Percentiles rank a stretch among this genome's conserved stretches.
Evolutionary conservation across 2,113 vertebrate genomes (phyloP).

Genomic region (Danionella cerebrum): DNA sequence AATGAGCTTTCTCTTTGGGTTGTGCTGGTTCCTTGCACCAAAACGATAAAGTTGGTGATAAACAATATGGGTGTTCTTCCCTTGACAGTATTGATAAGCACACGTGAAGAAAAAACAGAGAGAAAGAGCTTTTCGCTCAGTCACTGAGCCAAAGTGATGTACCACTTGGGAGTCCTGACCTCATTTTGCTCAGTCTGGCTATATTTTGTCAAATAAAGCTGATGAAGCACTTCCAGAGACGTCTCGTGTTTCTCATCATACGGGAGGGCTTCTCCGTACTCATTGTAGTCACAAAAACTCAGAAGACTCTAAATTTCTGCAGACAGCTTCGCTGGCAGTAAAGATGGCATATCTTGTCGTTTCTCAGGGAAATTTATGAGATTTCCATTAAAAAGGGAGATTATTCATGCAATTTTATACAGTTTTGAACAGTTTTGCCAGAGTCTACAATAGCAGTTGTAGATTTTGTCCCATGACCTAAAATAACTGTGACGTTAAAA

Average conservation of each 20-base stretch:
- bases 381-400: not conserved
- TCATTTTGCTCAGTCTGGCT: not conserved
- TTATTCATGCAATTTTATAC: not conserved
- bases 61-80: not conserved
- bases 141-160: not conserved
- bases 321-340: conserved; percentile 2
- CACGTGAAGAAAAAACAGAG: not conserved
- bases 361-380: not conserved
- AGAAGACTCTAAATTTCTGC: not conserved
- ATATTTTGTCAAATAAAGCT: not conserved
- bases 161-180: conserved; percentile 9
- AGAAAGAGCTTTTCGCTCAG: not conserved
- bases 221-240: not conserved
- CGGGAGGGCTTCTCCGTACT: conserved; percentile 8
- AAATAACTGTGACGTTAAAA: not conserved
- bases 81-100: conserved; percentile 5
- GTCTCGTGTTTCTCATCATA: conserved; percentile 6
- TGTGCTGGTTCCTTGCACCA: not conserved
- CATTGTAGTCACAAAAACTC: conserved; percentile 3
- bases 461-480: not conserved
- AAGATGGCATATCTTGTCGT: not conserved
- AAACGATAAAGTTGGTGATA: not conserved
- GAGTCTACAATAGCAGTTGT: not conserved
- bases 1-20: not conserved
- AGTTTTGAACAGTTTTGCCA: not conserved